Evolutionary conservation across 2,888 invertebrate genomes (phyloP).

Genomic region (Tridacna gigas): DNA sequence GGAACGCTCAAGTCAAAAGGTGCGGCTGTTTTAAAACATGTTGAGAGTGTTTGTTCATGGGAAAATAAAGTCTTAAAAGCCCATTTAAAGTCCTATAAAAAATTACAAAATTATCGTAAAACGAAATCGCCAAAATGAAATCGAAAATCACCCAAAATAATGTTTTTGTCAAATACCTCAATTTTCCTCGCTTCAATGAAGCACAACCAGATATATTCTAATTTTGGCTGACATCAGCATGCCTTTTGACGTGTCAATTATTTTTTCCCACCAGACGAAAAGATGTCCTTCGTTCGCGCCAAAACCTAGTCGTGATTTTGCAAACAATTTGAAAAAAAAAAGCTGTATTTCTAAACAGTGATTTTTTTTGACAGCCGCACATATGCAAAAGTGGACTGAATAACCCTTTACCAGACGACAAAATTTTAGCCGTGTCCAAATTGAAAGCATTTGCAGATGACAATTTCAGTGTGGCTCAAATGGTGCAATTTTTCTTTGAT

Average conservation of each 20-base stretch:
- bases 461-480: too few species aligned
- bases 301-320: not conserved
- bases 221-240: not conserved
- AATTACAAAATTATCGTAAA: not conserved
- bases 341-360: too few species aligned
- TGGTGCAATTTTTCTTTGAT: too few species aligned
- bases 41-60: not conserved
- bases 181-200: conserved; percentile 36
- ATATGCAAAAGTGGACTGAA: too few species aligned
- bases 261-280: not conserved
- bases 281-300: not conserved
- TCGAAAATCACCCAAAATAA: not conserved
- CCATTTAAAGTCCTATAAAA: not conserved
- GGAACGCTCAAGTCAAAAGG: too few species aligned
- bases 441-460: too few species aligned
- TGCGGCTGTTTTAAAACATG: too few species aligned
- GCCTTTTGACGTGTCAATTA: conserved; percentile 15
- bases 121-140: not conserved
- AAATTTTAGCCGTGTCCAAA: too few species aligned
- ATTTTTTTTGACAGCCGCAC: too few species aligned
- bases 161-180: not conserved
- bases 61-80: conserved; percentile 5
- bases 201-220: conserved; percentile 27
- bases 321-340: too few species aligned
- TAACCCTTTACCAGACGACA: too few species aligned